Evolutionary conservation across 2,888 invertebrate species (phyloP).

Genomic region (Scaptomyza polygonia): DNA sequence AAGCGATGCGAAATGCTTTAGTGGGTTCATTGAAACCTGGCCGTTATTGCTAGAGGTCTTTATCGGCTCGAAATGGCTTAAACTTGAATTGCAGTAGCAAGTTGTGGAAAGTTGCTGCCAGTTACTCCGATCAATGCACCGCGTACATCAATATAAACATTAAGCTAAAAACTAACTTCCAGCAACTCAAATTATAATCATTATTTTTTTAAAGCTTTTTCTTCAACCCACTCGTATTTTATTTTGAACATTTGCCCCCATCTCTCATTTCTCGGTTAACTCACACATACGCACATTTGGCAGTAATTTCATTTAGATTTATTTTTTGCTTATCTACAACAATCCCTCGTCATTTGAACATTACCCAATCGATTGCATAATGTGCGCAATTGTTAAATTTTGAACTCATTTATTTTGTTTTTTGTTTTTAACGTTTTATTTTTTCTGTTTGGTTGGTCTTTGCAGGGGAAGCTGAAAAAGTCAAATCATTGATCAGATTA

Average conservation of each 20-base stretch:
- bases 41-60: slow-evolving; percentile 59
- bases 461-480: slow-evolving; percentile 85
- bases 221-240: slow-evolving; percentile 1
- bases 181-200: no score
- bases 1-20: slow-evolving; percentile 30
- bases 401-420: slow-evolving; percentile 25
- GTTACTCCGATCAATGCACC: slow-evolving; percentile 57
- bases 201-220: background rate
- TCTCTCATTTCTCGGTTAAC: slow-evolving; percentile 15
- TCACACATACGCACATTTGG: slow-evolving; percentile 4
- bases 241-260: background rate
- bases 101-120: slow-evolving; percentile 64
- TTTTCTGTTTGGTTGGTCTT: slow-evolving; percentile 13
- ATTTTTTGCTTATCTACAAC: slow-evolving; percentile 5
- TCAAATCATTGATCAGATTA: slow-evolving; percentile 84
- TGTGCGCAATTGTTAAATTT: slow-evolving; percentile 47
- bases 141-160: slow-evolving; percentile 32
- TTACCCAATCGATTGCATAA: slow-evolving; percentile 45
- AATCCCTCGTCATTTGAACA: slow-evolving; percentile 23
- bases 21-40: slow-evolving; percentile 76
- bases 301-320: slow-evolving; percentile 15
- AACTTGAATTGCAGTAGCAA: slow-evolving; percentile 70
- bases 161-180: no score
- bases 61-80: slow-evolving; percentile 48
- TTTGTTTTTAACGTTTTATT: slow-evolving; percentile 5